Evolutionary conservation across 2,113 vertebrate species (phyloP), one percentile per base, ranked within the genome.

Genomic region (Xenopus borealis): DNA sequence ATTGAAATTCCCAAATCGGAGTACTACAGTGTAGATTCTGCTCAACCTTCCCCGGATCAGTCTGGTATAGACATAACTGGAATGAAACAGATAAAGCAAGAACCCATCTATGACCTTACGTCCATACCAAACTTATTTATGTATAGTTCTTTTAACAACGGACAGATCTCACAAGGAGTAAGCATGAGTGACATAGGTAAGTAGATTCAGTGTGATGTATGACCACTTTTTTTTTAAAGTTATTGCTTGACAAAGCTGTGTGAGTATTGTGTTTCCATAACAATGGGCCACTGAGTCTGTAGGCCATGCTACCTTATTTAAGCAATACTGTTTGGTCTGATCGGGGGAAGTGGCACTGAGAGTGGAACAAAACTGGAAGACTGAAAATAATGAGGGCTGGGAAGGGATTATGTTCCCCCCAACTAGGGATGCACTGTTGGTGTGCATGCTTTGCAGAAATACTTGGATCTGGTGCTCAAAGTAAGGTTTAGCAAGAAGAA

Each of bases 11-110:
- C 97, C 6, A 99, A 98, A 83, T 93, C 93, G 0, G 93, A 93
- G 80, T 98, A 96, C 79, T 98, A 98, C 72, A 93, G 85, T 0
- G 90, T 98, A 84, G 97, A 98, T 87, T 99, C 97, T 20, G 94
- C 95, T 71, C 97, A 98, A 82, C 94, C 96, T 0, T 99, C 97
- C 78, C 97, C 97, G 3, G 97, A 99, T 84, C 97, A 99, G 86
- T 99, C 97, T 69, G 97, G 97, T 50, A 90, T 99, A 86, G 97
- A 99, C 87, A 97, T 99, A 93, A 94, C 95, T 72, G 97, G 96
- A 84, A 94, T 98, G 90, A 98, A 98, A 91, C 97, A 96, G 87
- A 99, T 99, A 84, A 99, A 99, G 81, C 97, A 99, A 88, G 97
- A 99, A 89, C 97, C 97, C 53, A 94, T 98, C 82, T 99, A 98